These are phyloP conservation scores for Pristionchus fissidentatus DNA, from an alignment of 2,888 invertebrate species.

Conservation along the genomic window DNA sequence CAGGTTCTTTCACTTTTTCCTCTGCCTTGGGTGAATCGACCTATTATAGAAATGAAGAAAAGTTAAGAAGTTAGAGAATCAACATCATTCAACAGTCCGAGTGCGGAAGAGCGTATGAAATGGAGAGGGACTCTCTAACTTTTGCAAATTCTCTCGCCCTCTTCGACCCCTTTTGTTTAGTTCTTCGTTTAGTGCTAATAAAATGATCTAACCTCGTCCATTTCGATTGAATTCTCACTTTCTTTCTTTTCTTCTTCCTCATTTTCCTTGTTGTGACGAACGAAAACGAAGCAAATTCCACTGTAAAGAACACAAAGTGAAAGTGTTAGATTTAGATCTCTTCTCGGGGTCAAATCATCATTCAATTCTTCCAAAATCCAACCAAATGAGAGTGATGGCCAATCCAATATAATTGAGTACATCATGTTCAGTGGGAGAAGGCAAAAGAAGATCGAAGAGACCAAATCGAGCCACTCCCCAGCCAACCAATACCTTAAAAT, in stretches of 20 bases:
- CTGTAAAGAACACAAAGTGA: constrained; percentile 26
- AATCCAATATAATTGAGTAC: constrained; percentile 69
- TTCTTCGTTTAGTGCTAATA: no score
- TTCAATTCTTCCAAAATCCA: background rate
- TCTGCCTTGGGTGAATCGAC: background rate
- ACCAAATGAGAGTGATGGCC: constrained; percentile 64
- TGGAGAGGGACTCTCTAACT: no score
- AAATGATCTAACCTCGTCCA: background rate
- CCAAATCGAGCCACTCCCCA: constrained; percentile 74
- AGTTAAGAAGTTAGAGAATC: background rate
- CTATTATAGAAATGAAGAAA: no score
- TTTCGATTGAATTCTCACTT: background rate
- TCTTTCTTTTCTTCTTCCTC: background rate
- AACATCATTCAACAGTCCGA: constrained; percentile 15
- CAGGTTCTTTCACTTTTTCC: background rate
- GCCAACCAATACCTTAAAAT: constrained; percentile 67
- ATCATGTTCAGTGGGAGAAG: constrained; percentile 64
- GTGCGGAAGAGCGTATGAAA: no score
- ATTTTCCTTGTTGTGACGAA: constrained; percentile 33
- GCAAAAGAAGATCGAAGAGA: constrained; percentile 62
- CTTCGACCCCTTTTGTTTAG: no score
- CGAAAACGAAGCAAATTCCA: constrained; percentile 56
- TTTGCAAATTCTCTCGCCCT: no score
- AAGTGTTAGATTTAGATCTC: background rate
- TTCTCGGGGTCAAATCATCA: background rate